A percentile compares a stretch with the other conserved stretches of the same genome.
Conservation (phyloP, 2,797 vertebrate genomes). For the Poeciliopsis paucimaculata region DNA sequence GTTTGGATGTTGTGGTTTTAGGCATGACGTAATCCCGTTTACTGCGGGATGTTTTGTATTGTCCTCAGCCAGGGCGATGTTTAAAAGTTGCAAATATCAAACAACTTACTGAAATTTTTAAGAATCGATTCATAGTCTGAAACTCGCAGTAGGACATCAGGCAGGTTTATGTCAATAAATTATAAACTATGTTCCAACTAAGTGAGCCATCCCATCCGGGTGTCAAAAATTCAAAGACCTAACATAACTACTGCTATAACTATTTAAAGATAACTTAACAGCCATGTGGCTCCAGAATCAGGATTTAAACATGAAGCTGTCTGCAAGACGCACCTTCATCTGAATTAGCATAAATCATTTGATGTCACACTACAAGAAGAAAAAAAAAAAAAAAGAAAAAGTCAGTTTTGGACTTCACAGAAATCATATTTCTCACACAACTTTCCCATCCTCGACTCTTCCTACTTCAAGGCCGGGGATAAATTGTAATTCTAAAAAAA, state of each 20-base stretch:
- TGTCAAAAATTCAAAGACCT: neutral
- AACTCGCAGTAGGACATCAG: neutral
- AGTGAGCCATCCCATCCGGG: neutral
- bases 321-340: conserved; percentile 32
- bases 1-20: neutral
- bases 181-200: neutral
- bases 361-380: conserved; percentile 12
- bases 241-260: conserved; percentile 5
- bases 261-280: conserved; percentile 24
- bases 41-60: neutral
- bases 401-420: conserved; percentile 40
- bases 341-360: conserved; percentile 57
- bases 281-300: neutral
- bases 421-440: conserved; percentile 58
- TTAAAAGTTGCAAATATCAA: neutral
- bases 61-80: neutral
- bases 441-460: conserved; percentile 38
- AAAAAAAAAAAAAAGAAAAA: conserved; percentile 26
- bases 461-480: conserved; percentile 70
- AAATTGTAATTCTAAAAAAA: conserved; percentile 75
- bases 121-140: neutral
- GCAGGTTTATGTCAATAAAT: neutral
- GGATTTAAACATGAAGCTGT: conserved; percentile 36
- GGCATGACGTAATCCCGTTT: neutral
- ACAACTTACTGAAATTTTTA: neutral